These are phyloP conservation scores for Entosphenus tridentatus DNA, from an alignment of 2,113 vertebrate genomes.

Conservation along the genomic window DNA sequence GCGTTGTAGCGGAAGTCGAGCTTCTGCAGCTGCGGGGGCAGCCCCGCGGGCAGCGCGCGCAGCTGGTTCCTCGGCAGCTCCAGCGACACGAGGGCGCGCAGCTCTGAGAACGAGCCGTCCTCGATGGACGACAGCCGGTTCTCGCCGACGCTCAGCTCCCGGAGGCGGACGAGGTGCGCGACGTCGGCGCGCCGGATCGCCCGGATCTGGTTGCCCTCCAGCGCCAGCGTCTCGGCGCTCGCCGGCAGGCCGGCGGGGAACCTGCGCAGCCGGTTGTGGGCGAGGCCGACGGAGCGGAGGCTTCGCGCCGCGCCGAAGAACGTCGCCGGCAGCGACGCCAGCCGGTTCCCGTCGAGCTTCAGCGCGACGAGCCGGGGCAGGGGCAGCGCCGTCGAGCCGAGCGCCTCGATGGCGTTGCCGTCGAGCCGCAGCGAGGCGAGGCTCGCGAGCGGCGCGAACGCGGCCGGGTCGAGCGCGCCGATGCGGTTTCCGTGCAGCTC, in stretches of 20 bases:
- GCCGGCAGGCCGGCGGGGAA: slow-evolving; percentile 29
- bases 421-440: slow-evolving; percentile 30
- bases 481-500: slow-evolving; percentile 39
- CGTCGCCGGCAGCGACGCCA: slow-evolving; percentile 19
- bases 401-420: slow-evolving; percentile 25
- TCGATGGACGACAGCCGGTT: slow-evolving; percentile 29
- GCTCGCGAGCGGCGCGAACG: slow-evolving; percentile 21
- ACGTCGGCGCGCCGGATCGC: slow-evolving; percentile 23
- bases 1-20: slow-evolving; percentile 38
- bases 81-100: slow-evolving; percentile 28
- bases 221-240: slow-evolving; percentile 28
- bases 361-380: slow-evolving; percentile 25
- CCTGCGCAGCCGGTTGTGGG: slow-evolving; percentile 28
- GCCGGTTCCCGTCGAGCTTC: slow-evolving; percentile 30
- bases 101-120: slow-evolving; percentile 24
- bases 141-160: slow-evolving; percentile 29
- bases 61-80: slow-evolving; percentile 37
- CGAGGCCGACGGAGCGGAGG: slow-evolving; percentile 31
- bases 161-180: slow-evolving; percentile 31
- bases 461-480: slow-evolving; percentile 15
- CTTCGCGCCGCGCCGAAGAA: slow-evolving; percentile 26
- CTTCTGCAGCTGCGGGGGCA: slow-evolving; percentile 29
- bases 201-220: slow-evolving; percentile 37
- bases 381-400: slow-evolving; percentile 18
- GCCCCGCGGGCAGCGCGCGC: slow-evolving; percentile 19